A percentile compares a stretch with the other conserved stretches of the same genome.
These are phyloP conservation scores for Perizoma affinitatum DNA, from an alignment of 2,888 invertebrate genomes.

Conservation along the genomic window DNA sequence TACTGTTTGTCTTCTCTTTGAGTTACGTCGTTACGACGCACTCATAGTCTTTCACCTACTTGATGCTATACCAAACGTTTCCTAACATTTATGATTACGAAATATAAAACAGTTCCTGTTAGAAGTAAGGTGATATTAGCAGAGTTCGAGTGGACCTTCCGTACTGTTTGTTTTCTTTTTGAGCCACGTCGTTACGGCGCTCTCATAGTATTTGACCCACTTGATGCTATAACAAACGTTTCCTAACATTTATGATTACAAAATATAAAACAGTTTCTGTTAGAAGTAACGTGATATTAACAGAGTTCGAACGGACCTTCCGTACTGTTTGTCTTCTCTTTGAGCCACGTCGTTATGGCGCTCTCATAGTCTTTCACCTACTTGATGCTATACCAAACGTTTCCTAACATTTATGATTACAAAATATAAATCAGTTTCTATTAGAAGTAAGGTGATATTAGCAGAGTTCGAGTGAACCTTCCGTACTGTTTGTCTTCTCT, in stretches of 20 bases:
- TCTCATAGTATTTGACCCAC: conserved; percentile 88
- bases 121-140: too few species aligned
- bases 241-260: too few species aligned
- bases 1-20: conserved; percentile 2
- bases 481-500: not conserved
- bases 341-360: conserved; percentile 86
- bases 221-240: conserved; percentile 91
- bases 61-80: conserved; percentile 90
- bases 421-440: too few species aligned
- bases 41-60: conserved; percentile 88
- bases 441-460: too few species aligned
- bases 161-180: conserved; percentile 4
- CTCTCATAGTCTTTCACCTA: conserved; percentile 88
- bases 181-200: conserved; percentile 86
- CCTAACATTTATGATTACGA: too few species aligned
- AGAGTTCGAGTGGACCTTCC: conserved; percentile 4
- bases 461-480: not conserved
- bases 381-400: conserved; percentile 90
- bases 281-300: too few species aligned
- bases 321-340: conserved; percentile 2
- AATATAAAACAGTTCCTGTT: too few species aligned
- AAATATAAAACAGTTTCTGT: too few species aligned
- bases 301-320: not conserved
- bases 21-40: conserved; percentile 86
- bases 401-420: conserved; percentile 79